Base-by-base conservation (phyloP, 2,888 invertebrate genomes). In the Ochropleura plecta region DNA sequence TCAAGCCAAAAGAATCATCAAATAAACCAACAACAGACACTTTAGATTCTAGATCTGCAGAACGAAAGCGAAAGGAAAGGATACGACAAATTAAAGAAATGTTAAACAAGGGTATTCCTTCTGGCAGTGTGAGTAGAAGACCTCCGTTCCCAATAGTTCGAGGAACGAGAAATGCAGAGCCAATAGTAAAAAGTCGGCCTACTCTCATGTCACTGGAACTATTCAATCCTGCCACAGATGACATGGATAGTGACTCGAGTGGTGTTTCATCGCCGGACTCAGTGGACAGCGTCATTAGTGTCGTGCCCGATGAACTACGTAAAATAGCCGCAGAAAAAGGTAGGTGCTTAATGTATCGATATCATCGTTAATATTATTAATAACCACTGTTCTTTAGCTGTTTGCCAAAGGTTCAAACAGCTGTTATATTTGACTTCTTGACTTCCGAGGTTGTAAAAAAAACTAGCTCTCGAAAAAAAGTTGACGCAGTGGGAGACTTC, bases 161-260 rank as follows among this genome's bases (percentile, higher is more conserved):
- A 67, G 97, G 98, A 63, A 95, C 96, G 62, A 96, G 96, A 85
- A 97, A 97, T 93, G 90, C 97, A 7, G 97, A 97, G 81, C 96
- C 97, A 0, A 96, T 97, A 42, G 97, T 97, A 0, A 97, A 97
- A 87, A 97, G 97, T 63, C 95, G 98, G 73, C 98, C 98, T 0
- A 98, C 98, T 82, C 94, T 98, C 20, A 96, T 98, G 90, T 98
- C 98, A 1, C 93, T 98, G 74, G 99, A 99, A 90, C 95, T 99
- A 6, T 99, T 98, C 90, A 99, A 99, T 94, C 99, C 99, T 2
- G 99, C 98, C 90, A 98, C 98, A 9, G 99, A 99, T 91, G 99
- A 99, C 89, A 97, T 98, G 93, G 99, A 99, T 91, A 98, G 98
- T 89, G 99, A 99, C 91, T 98, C 98, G 0, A 98, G 98, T 89